Conservation (phyloP, 2,888 invertebrate species). For the Noctuana brunneofusca region DNA sequence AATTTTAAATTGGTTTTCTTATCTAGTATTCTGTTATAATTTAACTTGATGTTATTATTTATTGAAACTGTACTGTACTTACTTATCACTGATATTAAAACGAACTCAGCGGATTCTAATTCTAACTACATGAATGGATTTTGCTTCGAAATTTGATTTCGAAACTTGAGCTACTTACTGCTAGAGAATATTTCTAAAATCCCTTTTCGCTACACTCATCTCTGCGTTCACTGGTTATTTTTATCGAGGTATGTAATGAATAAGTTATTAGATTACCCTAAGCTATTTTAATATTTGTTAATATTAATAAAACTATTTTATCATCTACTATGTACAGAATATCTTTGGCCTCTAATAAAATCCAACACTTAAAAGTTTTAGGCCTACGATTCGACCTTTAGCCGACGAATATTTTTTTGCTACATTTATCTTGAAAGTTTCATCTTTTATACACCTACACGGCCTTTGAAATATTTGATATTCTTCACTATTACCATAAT, state of each 20-base stretch:
- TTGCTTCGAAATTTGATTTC: slow-evolving; percentile 34
- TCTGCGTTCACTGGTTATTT: slow-evolving; percentile 2
- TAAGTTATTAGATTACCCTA: slow-evolving; percentile 18
- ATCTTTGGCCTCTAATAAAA: slow-evolving; percentile 45
- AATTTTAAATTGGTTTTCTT: neutral
- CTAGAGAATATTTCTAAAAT: slow-evolving; percentile 22
- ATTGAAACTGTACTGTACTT: neutral
- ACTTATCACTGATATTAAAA: neutral
- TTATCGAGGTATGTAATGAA: slow-evolving; percentile 8
- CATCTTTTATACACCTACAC: slow-evolving; percentile 9
- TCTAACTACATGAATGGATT: slow-evolving; percentile 17
- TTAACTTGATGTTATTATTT: no score
- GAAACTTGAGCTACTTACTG: slow-evolving; percentile 34
- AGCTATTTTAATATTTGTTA: slow-evolving; percentile 13
- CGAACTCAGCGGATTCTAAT: slow-evolving; percentile 4
- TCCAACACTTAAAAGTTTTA: slow-evolving; percentile 39
- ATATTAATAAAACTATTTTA: slow-evolving; percentile 12
- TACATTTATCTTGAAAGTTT: slow-evolving; percentile 6
- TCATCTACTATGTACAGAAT: slow-evolving; percentile 46
- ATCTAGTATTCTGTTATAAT: neutral
- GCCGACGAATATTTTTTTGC: slow-evolving; percentile 13
- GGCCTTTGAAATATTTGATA: slow-evolving; percentile 19
- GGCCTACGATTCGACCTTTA: slow-evolving; percentile 38
- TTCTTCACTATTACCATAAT: slow-evolving; percentile 21
- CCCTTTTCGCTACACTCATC: neutral